These are phyloP conservation scores for Squalus acanthias DNA, from an alignment of 2,797 vertebrate species.

Conservation along the genomic window DNA sequence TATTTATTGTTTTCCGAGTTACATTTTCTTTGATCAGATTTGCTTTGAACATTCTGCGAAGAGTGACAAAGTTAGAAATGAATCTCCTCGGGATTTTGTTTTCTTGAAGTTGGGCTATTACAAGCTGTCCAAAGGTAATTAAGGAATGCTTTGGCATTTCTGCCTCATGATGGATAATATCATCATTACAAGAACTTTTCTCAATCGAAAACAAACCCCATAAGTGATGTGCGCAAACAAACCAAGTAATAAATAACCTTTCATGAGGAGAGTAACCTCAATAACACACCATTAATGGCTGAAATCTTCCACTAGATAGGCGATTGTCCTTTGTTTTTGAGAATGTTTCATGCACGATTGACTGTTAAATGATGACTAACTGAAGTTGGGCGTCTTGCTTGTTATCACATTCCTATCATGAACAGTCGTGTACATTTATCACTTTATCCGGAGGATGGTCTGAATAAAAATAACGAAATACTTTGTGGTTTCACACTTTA, in stretches of 20 bases:
- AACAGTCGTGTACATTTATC: neutral
- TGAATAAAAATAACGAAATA: neutral
- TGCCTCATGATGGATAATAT: neutral
- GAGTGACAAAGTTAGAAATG: neutral
- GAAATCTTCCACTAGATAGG: neutral
- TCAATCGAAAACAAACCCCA: neutral
- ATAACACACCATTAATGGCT: neutral
- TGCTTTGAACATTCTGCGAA: neutral
- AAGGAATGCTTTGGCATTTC: neutral
- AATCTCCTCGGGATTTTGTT: neutral
- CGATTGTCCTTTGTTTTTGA: neutral
- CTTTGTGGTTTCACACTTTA: neutral
- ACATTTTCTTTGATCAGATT: constrained; percentile 7
- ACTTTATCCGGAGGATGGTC: neutral
- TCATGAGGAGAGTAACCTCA: neutral
- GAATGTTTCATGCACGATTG: neutral
- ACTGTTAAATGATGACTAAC: neutral
- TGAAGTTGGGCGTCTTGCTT: neutral
- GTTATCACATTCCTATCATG: neutral
- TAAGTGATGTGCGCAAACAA: neutral
- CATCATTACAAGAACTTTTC: neutral
- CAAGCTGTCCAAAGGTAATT: neutral
- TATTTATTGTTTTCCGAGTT: neutral
- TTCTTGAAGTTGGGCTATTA: neutral
- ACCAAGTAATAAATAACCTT: neutral